Conservation (phyloP, 2,797 vertebrate genomes). For the Aplochiton taeniatus region DNA sequence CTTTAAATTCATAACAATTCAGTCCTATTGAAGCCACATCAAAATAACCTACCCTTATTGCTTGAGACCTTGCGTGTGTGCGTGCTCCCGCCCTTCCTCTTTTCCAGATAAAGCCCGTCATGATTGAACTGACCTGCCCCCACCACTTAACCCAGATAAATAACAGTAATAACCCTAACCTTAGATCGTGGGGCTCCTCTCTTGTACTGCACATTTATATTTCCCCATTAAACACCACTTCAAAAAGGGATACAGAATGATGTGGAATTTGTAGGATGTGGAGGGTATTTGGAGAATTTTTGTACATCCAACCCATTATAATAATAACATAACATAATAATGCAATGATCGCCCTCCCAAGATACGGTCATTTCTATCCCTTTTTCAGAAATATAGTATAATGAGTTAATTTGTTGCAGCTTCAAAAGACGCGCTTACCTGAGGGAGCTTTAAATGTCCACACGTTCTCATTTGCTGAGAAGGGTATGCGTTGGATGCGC, state of each 20-base stretch:
- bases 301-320: too few species aligned
- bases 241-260: too few species aligned
- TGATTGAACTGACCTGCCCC: constrained; percentile 21
- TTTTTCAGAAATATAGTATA: constrained; percentile 39
- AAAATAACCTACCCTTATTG: background rate
- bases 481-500: constrained; percentile 40
- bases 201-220: too few species aligned
- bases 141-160: constrained; percentile 22
- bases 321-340: too few species aligned
- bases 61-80: background rate
- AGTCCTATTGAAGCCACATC: too few species aligned
- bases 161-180: constrained; percentile 30
- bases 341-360: background rate
- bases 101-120: constrained; percentile 9
- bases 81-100: background rate
- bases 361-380: constrained; percentile 36
- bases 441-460: constrained; percentile 47
- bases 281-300: too few species aligned
- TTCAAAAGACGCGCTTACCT: too few species aligned
- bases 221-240: too few species aligned
- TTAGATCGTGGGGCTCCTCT: constrained; percentile 10
- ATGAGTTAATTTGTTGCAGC: too few species aligned
- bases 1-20: background rate
- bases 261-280: too few species aligned
- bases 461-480: constrained; percentile 48